phyloP scores from a whole-genome alignment of 2,888 invertebrate genomes.

The Zaprionus bogoriensis region DNA sequence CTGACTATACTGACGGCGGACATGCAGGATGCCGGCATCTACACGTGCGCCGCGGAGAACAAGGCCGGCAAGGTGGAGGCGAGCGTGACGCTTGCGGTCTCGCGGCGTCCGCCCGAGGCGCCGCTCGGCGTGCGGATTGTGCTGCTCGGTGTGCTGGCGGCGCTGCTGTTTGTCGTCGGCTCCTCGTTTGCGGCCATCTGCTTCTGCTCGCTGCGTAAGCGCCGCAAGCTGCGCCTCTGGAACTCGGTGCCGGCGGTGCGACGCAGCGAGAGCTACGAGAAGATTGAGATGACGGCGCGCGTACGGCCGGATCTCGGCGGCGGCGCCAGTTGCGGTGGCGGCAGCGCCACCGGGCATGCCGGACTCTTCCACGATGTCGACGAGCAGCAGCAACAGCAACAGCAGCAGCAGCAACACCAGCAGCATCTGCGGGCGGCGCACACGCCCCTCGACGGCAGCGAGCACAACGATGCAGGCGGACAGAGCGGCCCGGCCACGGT shows the following conservation, averaged over 20 bases:
- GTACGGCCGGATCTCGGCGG: constrained; percentile 82
- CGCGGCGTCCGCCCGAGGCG: constrained; percentile 86
- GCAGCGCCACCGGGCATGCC: constrained; percentile 66
- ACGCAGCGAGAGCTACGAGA: constrained; percentile 88
- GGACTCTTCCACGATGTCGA: constrained; percentile 70
- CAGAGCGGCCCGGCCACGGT: constrained; percentile 83
- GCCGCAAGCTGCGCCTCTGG: constrained; percentile 85
- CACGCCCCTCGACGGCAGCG: constrained; percentile 75
- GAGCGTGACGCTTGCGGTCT: constrained; percentile 88
- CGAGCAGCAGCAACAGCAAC: too few species aligned
- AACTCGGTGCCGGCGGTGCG: constrained; percentile 82
- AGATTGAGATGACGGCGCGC: constrained; percentile 88
- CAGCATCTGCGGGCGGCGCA: constrained; percentile 76
- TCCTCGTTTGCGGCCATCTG: constrained; percentile 88
- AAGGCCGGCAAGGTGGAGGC: constrained; percentile 90
- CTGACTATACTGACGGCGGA: constrained; percentile 89
- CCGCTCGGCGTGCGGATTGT: constrained; percentile 86
- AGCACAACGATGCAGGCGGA: too few species aligned
- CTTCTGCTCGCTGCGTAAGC: constrained; percentile 85
- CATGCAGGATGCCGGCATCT: constrained; percentile 89
- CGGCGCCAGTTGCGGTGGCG: constrained; percentile 72
- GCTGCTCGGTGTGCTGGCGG: constrained; percentile 88
- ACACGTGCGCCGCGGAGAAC: constrained; percentile 91
- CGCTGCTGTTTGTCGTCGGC: constrained; percentile 87
- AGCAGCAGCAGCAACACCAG: too few species aligned